phyloP scores from a whole-genome alignment of 2,888 invertebrate genomes.

The Diarsia mendica region DNA sequence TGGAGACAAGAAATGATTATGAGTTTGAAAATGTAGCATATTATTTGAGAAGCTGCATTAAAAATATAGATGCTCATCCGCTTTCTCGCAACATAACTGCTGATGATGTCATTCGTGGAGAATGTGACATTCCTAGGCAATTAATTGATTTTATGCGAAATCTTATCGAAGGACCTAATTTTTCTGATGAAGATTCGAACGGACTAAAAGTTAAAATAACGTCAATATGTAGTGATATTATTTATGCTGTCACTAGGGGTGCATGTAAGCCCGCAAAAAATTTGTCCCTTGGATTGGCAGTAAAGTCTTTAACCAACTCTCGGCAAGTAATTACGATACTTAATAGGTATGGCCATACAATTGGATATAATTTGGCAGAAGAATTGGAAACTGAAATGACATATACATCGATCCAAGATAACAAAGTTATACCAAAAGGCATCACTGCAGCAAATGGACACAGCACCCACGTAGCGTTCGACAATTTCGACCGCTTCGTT shows the following conservation, averaged over 20 bases:
- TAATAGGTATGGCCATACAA: constrained; percentile 69
- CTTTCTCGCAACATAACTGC: background rate
- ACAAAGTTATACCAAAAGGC: constrained; percentile 24
- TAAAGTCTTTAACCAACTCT: constrained; percentile 65
- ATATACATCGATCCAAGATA: constrained; percentile 26
- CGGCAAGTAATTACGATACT: constrained; percentile 58
- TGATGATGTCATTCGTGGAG: constrained; percentile 18
- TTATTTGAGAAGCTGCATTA: constrained; percentile 5
- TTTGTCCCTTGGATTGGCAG: constrained; percentile 62
- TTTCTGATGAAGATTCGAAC: constrained; percentile 3
- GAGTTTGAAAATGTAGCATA: constrained; percentile 6
- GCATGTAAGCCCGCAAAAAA: constrained; percentile 56
- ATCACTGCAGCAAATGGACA: constrained; percentile 22
- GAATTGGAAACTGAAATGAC: constrained; percentile 62
- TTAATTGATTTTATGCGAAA: constrained; percentile 12
- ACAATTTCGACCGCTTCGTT: constrained; percentile 57
- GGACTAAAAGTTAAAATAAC: background rate
- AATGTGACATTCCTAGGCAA: constrained; percentile 34
- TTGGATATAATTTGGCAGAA: constrained; percentile 66
- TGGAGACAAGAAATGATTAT: constrained; percentile 3
- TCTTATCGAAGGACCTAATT: background rate
- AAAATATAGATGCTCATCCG: background rate
- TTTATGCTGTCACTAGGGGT: constrained; percentile 16
- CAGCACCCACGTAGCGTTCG: constrained; percentile 38
- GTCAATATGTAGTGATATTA: constrained; percentile 13